phyloP scores from a whole-genome alignment of 2,113 vertebrate species.

The Amblyornis subalaris region DNA sequence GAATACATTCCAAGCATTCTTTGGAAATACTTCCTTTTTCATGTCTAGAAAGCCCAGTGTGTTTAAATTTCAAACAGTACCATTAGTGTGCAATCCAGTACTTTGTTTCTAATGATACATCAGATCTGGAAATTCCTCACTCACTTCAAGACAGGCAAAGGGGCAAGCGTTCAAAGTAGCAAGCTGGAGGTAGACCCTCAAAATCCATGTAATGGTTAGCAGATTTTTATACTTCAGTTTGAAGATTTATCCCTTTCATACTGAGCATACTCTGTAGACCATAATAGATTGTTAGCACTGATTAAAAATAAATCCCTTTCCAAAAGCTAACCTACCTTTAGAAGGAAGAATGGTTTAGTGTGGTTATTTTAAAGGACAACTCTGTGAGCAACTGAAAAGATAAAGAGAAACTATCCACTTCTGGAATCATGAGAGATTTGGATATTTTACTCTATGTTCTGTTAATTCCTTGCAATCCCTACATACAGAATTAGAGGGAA shows the following conservation, averaged over 20 bases:
- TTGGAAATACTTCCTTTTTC: conserved; percentile 63
- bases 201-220: conserved; percentile 37
- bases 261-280: not conserved
- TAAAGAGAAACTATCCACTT: not conserved
- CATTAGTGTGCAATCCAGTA: conserved; percentile 36
- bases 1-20: conserved; percentile 72
- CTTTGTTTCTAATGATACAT: conserved; percentile 48
- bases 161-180: conserved; percentile 36
- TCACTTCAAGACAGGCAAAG: conserved; percentile 30
- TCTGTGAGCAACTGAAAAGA: not conserved
- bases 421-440: not conserved
- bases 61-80: conserved; percentile 70
- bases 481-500: not conserved
- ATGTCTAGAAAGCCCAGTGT: conserved; percentile 49
- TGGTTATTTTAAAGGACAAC: not conserved
- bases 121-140: conserved; percentile 47
- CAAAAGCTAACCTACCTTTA: not conserved
- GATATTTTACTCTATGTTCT: not conserved
- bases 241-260: conserved; percentile 41
- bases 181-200: conserved; percentile 1
- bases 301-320: conserved; percentile 39
- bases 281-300: conserved; percentile 16
- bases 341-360: not conserved
- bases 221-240: conserved; percentile 38
- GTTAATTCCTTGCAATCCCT: not conserved